These are phyloP conservation scores for Pristionchus mayeri DNA, from an alignment of 2,888 invertebrate species.

Conservation along the genomic window DNA sequence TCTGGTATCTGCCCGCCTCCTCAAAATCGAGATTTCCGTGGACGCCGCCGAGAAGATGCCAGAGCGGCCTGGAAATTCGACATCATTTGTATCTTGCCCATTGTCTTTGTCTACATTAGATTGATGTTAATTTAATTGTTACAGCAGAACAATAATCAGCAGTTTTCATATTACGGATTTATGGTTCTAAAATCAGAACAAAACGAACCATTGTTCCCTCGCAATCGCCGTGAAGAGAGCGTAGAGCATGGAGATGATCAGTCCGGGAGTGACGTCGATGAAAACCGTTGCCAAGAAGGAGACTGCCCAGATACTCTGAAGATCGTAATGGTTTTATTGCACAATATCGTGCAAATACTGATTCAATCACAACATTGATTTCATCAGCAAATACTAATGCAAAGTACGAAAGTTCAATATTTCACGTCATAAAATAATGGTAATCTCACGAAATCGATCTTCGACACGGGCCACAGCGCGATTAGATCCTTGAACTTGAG, in stretches of 20 bases:
- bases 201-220: constrained; percentile 71
- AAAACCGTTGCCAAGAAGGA: constrained; percentile 73
- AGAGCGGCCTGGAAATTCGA: constrained; percentile 68
- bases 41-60: constrained; percentile 72
- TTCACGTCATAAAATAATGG: too few species aligned
- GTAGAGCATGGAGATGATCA: constrained; percentile 70
- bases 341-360: too few species aligned
- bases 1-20: constrained; percentile 68
- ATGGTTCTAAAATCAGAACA: too few species aligned
- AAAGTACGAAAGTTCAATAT: too few species aligned
- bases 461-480: constrained; percentile 72
- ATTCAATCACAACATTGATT: too few species aligned
- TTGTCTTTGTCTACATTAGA: too few species aligned
- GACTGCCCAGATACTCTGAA: constrained; percentile 75
- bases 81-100: too few species aligned
- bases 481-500: constrained; percentile 70
- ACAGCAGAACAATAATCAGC: too few species aligned
- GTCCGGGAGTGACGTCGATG: constrained; percentile 75
- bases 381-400: too few species aligned
- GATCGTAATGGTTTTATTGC: too few species aligned
- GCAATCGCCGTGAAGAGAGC: constrained; percentile 76
- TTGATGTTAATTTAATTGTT: too few species aligned
- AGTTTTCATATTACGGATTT: too few species aligned
- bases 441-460: constrained; percentile 78
- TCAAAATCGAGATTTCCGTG: constrained; percentile 68